A percentile compares a stretch with the other conserved stretches of the same genome.
Evolutionary conservation across 2,888 invertebrate species (phyloP).

Genomic region (Pherbina coryleti): DNA sequence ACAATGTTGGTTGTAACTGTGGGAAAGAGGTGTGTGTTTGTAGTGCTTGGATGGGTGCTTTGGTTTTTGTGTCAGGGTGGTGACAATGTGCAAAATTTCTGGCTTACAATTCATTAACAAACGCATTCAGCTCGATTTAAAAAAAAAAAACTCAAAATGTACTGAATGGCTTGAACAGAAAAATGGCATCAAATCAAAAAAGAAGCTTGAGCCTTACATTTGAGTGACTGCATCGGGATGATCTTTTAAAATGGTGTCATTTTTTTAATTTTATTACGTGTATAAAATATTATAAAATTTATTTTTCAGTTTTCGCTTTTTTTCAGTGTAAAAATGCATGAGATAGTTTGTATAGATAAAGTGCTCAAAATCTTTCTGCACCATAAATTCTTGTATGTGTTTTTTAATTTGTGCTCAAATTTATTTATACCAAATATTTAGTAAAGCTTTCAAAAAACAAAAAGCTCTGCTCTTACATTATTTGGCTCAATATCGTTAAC

Average conservation of each 20-base stretch:
- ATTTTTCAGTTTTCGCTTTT: not conserved
- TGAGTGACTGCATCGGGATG: too few species aligned
- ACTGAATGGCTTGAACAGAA: slow-evolving; percentile 42
- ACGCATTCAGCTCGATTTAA: slow-evolving; percentile 5
- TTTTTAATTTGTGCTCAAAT: slow-evolving; percentile 20
- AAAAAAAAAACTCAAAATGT: slow-evolving; percentile 21
- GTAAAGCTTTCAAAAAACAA: slow-evolving; percentile 59
- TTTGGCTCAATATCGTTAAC: slow-evolving; percentile 8
- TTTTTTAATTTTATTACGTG: not conserved
- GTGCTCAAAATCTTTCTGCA: too few species aligned
- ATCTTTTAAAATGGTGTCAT: not conserved
- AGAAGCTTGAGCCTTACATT: not conserved
- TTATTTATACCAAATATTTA: slow-evolving; percentile 48
- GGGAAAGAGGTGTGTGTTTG: slow-evolving; percentile 13
- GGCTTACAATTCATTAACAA: slow-evolving; percentile 1
- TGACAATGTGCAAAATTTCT: not conserved
- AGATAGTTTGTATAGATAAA: too few species aligned
- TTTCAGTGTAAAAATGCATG: too few species aligned
- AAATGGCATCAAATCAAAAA: slow-evolving; percentile 28
- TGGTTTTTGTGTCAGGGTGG: not conserved
- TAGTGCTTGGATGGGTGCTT: slow-evolving; percentile 41
- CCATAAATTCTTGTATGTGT: not conserved
- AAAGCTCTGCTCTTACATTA: slow-evolving; percentile 50
- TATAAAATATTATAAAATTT: not conserved
- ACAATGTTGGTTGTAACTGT: slow-evolving; percentile 20